These are phyloP conservation scores for Porphyrio hochstetteri DNA, from an alignment of 2,113 vertebrate species.

Conservation along the genomic window DNA sequence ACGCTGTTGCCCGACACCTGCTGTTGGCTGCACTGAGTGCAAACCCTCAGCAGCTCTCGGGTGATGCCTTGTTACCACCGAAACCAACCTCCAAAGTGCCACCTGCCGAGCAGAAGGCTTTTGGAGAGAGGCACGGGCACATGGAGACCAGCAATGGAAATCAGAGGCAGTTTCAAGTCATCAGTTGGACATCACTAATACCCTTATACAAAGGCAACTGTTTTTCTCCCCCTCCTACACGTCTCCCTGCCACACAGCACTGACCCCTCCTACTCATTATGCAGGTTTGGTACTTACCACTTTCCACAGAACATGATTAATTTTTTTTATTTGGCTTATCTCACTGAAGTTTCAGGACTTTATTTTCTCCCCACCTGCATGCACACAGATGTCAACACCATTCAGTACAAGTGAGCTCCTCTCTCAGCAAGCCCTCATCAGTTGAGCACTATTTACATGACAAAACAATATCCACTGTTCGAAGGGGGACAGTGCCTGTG, in stretches of 20 bases:
- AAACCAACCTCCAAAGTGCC: background rate
- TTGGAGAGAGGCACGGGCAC: background rate
- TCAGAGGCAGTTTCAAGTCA: background rate
- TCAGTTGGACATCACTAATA: background rate
- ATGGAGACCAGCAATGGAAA: background rate
- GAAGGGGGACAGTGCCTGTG: background rate
- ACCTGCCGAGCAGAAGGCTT: background rate
- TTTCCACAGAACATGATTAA: background rate
- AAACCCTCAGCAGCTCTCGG: background rate
- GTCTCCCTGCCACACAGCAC: background rate
- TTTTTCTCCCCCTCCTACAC: background rate
- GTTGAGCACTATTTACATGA: conserved; percentile 30
- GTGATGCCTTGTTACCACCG: background rate
- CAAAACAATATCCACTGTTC: conserved; percentile 20
- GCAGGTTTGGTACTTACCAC: background rate
- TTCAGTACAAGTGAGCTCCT: background rate
- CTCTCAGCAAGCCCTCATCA: background rate
- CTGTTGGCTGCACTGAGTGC: fast-evolving
- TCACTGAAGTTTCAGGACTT: background rate
- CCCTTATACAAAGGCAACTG: fast-evolving
- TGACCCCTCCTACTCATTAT: background rate
- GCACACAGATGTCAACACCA: background rate
- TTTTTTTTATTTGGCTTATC: background rate
- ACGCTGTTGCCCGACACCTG: fast-evolving
- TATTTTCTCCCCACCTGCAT: background rate